A percentile compares a stretch with the other conserved stretches of the same genome.
Conservation (phyloP, 30 jellyfish, hydroid and myxozoan genomes). For the Sanderia malayensis region DNA sequence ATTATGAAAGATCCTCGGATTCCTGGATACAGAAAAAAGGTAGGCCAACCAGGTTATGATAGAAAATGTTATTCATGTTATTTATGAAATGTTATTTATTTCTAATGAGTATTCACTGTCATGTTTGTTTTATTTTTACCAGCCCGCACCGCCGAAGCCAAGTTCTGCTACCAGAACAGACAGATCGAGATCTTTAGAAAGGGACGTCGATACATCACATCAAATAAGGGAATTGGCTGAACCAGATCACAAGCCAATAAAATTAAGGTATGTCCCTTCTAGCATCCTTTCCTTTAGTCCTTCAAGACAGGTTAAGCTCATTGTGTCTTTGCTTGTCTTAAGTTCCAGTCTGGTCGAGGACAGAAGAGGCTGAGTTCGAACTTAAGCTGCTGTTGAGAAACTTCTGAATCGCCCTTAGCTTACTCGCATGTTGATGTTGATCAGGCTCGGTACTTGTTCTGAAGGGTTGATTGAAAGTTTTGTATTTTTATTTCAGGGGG, state of each 20-base stretch:
- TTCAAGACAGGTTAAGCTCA: too few species aligned
- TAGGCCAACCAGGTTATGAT: not conserved
- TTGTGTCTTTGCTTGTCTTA: too few species aligned
- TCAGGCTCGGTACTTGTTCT: too few species aligned
- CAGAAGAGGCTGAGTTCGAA: too few species aligned
- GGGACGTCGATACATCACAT: constrained; percentile 14
- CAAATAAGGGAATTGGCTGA: constrained; percentile 8
- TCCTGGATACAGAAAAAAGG: not conserved
- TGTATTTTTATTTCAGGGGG: too few species aligned
- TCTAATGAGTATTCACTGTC: too few species aligned
- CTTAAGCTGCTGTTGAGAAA: too few species aligned
- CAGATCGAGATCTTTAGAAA: constrained; percentile 41
- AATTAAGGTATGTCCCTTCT: constrained; percentile 24
- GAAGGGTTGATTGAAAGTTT: too few species aligned
- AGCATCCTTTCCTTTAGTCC: too few species aligned
- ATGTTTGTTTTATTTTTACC: not conserved
- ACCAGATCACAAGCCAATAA: constrained; percentile 21
- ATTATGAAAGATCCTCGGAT: not conserved
- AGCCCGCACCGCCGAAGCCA: constrained; percentile 68
- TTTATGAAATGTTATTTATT: not conserved
- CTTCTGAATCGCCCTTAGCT: too few species aligned
- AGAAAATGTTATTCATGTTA: constrained; percentile 30
- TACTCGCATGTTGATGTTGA: too few species aligned
- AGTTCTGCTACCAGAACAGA: constrained; percentile 24
- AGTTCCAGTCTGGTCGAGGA: too few species aligned